These are phyloP conservation scores for Trachelipus rathkii DNA, from an alignment of 1,140 invertebrate genomes.

Conservation along the genomic window DNA sequence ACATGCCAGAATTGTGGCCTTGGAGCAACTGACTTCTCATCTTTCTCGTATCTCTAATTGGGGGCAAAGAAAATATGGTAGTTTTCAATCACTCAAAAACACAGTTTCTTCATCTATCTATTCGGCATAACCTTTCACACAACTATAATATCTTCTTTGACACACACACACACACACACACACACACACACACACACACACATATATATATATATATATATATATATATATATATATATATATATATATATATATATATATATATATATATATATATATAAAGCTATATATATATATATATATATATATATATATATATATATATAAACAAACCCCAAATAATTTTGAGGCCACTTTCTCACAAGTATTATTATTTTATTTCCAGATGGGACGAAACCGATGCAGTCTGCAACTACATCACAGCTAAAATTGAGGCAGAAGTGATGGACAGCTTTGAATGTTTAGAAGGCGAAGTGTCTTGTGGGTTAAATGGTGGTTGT, in stretches of 20 bases:
- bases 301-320: background rate
- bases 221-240: background rate
- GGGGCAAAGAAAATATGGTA: too few species aligned
- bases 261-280: background rate
- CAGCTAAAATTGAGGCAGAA: background rate
- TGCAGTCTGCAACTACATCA: constrained; percentile 19
- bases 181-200: too few species aligned
- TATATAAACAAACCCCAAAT: background rate
- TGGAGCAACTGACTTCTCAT: too few species aligned
- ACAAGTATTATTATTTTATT: background rate
- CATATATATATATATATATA: too few species aligned
- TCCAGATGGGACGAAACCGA: constrained; percentile 27
- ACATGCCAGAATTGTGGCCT: too few species aligned
- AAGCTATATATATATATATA: background rate
- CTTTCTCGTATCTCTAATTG: too few species aligned
- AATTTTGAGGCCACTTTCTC: background rate
- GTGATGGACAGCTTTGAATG: background rate
- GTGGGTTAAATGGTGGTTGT: constrained; percentile 12
- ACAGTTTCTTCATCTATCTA: too few species aligned
- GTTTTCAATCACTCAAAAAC: too few species aligned
- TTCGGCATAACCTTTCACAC: too few species aligned
- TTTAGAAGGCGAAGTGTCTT: background rate
- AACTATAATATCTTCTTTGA: too few species aligned
- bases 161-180: too few species aligned
- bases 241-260: constrained; percentile 11